phyloP scores from a whole-genome alignment of 1,140 invertebrate genomes.

The Halesus radiatus region DNA sequence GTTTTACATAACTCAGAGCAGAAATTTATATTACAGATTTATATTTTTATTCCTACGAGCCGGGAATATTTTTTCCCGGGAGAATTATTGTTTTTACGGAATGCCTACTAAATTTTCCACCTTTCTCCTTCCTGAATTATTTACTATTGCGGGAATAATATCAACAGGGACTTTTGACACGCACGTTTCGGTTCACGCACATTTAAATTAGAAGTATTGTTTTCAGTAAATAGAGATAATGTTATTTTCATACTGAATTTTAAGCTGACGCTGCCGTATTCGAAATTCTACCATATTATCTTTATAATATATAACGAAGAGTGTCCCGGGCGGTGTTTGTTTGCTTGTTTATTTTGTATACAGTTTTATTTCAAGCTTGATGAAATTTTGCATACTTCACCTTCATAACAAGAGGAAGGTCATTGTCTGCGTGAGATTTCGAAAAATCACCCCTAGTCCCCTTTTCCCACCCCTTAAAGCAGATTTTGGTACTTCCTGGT shows the following conservation, averaged over 20 bases:
- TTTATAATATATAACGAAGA: too few relatives aligned
- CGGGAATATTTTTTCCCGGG: constrained; percentile 22
- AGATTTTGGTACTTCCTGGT: too few relatives aligned
- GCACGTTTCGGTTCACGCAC: constrained; percentile 52
- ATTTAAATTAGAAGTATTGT: constrained; percentile 19
- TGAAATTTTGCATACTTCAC: too few relatives aligned
- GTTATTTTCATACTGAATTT: constrained; percentile 7
- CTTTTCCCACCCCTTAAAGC: too few relatives aligned
- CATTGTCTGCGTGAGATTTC: too few relatives aligned
- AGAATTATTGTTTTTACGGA: constrained; percentile 16
- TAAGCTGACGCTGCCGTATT: background rate
- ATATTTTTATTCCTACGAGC: constrained; percentile 6
- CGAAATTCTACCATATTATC: too few relatives aligned
- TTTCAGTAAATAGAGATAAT: constrained; percentile 18
- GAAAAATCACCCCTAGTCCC: too few relatives aligned
- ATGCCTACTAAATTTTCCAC: constrained; percentile 25
- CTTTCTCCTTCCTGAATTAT: constrained; percentile 24
- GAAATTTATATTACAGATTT: constrained; percentile 37
- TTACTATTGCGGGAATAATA: constrained; percentile 40
- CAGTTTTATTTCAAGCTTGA: too few relatives aligned
- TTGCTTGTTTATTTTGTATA: too few relatives aligned
- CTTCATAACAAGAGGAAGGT: too few relatives aligned
- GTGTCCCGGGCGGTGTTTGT: too few relatives aligned
- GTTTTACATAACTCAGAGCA: constrained; percentile 1
- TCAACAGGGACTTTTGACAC: constrained; percentile 49